phyloP scores from a whole-genome alignment of 2,113 vertebrate species.

The Atlantisia rogersi region DNA sequence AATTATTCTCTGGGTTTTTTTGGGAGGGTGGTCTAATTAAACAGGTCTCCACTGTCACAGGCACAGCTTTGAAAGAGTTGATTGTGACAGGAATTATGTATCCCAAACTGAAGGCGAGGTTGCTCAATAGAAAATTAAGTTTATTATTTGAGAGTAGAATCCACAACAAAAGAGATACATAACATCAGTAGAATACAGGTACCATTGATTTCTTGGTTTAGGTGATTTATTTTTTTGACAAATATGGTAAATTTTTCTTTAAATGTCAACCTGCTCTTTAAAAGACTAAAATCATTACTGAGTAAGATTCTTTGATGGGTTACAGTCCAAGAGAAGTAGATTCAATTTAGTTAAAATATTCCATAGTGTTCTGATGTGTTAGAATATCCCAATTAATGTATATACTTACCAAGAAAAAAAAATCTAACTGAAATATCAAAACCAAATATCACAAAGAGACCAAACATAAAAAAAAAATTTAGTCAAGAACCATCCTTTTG shows the following conservation, averaged over 20 bases:
- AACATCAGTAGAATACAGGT: neutral
- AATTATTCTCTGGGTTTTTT: neutral
- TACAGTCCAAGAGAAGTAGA: neutral
- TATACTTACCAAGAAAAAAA: neutral
- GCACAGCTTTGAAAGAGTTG: neutral
- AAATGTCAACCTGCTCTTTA: neutral
- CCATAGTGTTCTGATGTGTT: neutral
- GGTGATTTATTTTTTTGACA: neutral
- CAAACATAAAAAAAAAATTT: neutral
- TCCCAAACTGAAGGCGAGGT: neutral
- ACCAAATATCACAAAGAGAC: neutral
- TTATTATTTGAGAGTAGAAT: neutral
- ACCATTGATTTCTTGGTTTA: neutral
- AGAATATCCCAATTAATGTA: neutral
- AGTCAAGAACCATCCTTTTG: neutral
- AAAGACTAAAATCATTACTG: neutral
- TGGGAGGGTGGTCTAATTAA: neutral
- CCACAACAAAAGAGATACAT: neutral
- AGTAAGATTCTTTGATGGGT: neutral
- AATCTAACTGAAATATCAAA: neutral
- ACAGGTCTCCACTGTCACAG: neutral
- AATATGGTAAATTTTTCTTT: neutral
- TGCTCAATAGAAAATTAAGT: neutral
- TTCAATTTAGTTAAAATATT: neutral
- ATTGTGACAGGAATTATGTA: neutral